Conservation (phyloP, 2,888 invertebrate genomes). For the Machimus atricapillus region DNA sequence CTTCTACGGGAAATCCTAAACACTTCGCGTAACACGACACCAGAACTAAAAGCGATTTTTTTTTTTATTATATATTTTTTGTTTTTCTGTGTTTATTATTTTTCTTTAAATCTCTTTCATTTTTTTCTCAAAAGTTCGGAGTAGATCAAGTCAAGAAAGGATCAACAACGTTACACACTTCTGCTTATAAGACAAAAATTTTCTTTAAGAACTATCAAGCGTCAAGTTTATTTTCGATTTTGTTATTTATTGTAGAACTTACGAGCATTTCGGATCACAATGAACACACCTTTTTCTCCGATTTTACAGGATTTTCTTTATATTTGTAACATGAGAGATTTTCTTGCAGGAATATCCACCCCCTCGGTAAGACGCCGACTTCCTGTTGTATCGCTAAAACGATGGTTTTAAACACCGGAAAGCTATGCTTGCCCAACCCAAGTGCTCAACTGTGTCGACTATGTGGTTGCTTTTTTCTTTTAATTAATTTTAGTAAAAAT, state of each 20-base stretch:
- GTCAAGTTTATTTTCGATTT: neutral
- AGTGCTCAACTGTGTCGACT: neutral
- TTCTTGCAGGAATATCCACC: conserved; percentile 1
- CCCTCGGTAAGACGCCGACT: neutral
- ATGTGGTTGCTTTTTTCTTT: neutral
- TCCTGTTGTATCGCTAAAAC: neutral
- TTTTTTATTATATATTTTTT: neutral
- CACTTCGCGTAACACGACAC: conserved; percentile 15
- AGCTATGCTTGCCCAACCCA: neutral
- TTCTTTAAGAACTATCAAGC: conserved; percentile 10
- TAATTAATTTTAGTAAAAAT: neutral
- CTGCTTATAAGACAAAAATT: neutral
- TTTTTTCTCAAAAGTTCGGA: neutral
- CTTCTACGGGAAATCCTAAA: neutral
- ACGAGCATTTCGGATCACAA: neutral
- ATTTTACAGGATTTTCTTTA: neutral
- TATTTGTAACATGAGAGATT: neutral
- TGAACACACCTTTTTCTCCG: conserved; percentile 7
- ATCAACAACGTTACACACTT: conserved; percentile 14
- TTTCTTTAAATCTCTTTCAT: neutral
- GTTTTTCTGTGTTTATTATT: neutral
- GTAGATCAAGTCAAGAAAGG: conserved; percentile 1
- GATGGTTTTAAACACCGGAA: neutral
- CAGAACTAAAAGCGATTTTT: conserved; percentile 6
- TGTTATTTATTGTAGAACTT: neutral